These are phyloP conservation scores for Spodoptera litura DNA, from an alignment of 1,140 invertebrate genomes.

Conservation along the genomic window DNA sequence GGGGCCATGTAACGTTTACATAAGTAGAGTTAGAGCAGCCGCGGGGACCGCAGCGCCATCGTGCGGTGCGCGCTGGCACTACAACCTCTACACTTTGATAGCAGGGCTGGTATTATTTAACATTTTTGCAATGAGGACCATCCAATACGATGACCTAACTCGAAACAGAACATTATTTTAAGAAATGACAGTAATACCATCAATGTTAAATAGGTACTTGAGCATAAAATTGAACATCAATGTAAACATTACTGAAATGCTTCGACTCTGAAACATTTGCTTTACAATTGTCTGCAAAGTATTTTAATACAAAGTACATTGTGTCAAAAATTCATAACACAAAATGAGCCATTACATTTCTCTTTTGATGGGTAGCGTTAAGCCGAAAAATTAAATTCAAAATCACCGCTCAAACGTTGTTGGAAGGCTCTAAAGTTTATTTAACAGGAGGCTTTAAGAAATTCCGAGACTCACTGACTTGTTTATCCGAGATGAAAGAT, in stretches of 20 bases:
- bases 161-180: no score
- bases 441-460: constrained; percentile 57
- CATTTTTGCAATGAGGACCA: no score
- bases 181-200: neutral
- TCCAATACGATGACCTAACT: no score
- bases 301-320: constrained; percentile 15
- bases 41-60: constrained; percentile 11
- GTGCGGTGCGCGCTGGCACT: constrained; percentile 21
- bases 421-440: constrained; percentile 58
- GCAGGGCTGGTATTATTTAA: neutral
- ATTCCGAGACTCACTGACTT: constrained; percentile 55
- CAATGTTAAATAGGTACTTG: neutral
- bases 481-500: constrained; percentile 61
- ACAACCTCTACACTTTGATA: neutral
- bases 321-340: constrained; percentile 44
- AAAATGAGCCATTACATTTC: constrained; percentile 43
- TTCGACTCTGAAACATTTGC: constrained; percentile 1
- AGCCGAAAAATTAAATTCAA: constrained; percentile 61
- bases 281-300: neutral
- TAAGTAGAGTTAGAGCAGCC: neutral
- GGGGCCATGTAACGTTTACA: constrained; percentile 1
- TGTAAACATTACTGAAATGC: neutral
- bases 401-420: constrained; percentile 51
- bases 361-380: constrained; percentile 44
- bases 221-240: neutral